Conservation (phyloP, 2,113 vertebrate genomes). For the Oreochromis tanganicae region DNA sequence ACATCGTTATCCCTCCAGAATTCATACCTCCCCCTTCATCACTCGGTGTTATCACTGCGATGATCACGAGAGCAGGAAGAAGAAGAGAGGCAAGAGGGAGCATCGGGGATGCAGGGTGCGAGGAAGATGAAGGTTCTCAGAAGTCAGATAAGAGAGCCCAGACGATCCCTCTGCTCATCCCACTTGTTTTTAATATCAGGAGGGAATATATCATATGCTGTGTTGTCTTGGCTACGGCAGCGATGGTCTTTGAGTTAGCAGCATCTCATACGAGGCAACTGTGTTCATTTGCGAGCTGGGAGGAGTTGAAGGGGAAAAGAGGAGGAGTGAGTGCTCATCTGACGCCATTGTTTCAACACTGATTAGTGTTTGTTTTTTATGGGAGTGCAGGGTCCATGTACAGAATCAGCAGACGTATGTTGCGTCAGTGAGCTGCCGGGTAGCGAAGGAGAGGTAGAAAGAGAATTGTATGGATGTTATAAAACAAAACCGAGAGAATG, state of each 20-base stretch:
- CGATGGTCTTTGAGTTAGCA: conserved; percentile 50
- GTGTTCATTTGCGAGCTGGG: conserved; percentile 15
- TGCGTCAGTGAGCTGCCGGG: conserved; percentile 21
- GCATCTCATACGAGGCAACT: conserved; percentile 18
- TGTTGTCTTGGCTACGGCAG: conserved; percentile 37
- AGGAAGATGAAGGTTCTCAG: conserved; percentile 15
- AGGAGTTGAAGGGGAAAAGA: neutral
- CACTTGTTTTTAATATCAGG: conserved; percentile 53
- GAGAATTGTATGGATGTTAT: conserved; percentile 25
- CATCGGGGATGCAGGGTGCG: neutral
- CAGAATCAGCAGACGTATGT: neutral
- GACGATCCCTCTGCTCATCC: conserved; percentile 46
- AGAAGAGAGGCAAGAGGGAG: conserved; percentile 5
- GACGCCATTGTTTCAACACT: conserved; percentile 9
- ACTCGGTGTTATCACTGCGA: conserved; percentile 16
- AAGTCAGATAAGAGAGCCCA: conserved; percentile 56
- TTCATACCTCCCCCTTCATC: conserved; percentile 9
- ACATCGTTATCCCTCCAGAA: conserved; percentile 23
- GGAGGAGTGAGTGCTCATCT: neutral
- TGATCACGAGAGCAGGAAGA: conserved; percentile 11
- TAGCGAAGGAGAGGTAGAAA: conserved; percentile 20
- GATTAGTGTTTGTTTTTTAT: neutral
- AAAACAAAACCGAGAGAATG: conserved; percentile 51
- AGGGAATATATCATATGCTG: conserved; percentile 36
- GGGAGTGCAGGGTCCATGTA: neutral